Evolutionary conservation across 2,113 vertebrate species (phyloP), one percentile per base, ranked within the genome.

Genomic region (Dicrurus megarhynchus): DNA sequence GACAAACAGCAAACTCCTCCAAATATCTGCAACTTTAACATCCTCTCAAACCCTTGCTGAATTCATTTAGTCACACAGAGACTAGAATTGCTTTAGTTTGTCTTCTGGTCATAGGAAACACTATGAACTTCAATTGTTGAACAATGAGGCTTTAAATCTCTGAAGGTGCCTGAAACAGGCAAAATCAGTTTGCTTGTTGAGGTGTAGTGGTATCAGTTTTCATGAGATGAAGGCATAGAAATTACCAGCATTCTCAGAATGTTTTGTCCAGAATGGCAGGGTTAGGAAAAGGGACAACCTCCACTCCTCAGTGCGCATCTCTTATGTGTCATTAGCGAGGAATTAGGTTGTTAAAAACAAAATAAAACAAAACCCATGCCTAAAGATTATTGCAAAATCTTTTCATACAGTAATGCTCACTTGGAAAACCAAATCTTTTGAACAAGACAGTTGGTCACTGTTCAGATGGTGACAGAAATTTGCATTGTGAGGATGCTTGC

Each of bases 301-400:
- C 5, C 5, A 19, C 6, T 3, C 8, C 3, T 5, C 8, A 64
- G 1, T 2, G 1, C 10, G 5, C 24, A 84, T n/a, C 30, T 60
- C 24, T 47, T 42, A 24, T 3, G 8, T 69, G 24, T 28, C 30
- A 53, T n/a, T 64, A 76, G 6, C 1, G 26, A 46, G 8, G 46
- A 10, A 57, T 30, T 53, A 53, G 4, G 5, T 73, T 47, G 4
- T 21, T 33, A 46, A 59, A 81, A 90, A 60, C 6, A 41, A 63
- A 39, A 7, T 5, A 28, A 73, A 80, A 16, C 7, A 7, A 49
- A 89, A 44, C 7, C 1, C 13, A 41, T 4, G 4, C 30, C 23
- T 52, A 52, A 46, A 44, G 1, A 15, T 59, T 44, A 7, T 30
- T 61, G 47, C 37, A 47, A 8, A 61, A 32, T n/a, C 8, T 81